Conservation (phyloP, 2,888 invertebrate genomes). For the Drosophila formosana region DNA sequence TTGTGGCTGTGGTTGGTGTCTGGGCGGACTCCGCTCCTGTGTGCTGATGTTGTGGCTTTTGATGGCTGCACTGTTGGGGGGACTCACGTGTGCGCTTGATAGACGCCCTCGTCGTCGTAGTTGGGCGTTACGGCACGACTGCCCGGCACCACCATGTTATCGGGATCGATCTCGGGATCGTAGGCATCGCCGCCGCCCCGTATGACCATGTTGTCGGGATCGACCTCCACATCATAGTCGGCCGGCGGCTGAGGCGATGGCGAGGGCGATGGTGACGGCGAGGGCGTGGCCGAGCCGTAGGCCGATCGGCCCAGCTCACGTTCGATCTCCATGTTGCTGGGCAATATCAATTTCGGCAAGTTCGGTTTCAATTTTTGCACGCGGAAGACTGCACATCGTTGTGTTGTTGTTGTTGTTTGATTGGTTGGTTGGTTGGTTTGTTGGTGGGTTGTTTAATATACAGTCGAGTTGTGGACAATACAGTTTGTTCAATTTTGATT, state of each 20-base stretch:
- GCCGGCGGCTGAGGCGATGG: conserved; percentile 82
- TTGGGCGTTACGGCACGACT: conserved; percentile 80
- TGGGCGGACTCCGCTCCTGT: conserved; percentile 47
- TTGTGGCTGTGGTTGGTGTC: conserved; percentile 28
- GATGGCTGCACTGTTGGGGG: conserved; percentile 51
- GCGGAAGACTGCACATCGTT: conserved; percentile 81
- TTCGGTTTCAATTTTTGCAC: conserved; percentile 85
- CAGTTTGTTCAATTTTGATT: conserved; percentile 44
- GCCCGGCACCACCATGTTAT: conserved; percentile 82
- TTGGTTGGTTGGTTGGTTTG: conserved; percentile 45
- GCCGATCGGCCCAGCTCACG: conserved; percentile 38
- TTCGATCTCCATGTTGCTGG: conserved; percentile 82
- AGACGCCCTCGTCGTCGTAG: conserved; percentile 82
- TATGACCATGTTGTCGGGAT: conserved; percentile 84
- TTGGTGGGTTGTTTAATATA: conserved; percentile 64
- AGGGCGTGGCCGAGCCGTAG: conserved; percentile 51
- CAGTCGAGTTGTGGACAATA: conserved; percentile 56
- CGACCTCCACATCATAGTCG: conserved; percentile 84
- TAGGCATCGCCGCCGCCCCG: conserved; percentile 73
- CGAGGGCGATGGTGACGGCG: conserved; percentile 83
- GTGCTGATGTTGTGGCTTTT: conserved; percentile 31
- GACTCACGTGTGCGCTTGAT: conserved; percentile 84
- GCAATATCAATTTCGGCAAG: conserved; percentile 84
- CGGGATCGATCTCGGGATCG: conserved; percentile 83
- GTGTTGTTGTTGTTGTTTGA: conserved; percentile 48